Conservation (phyloP, 2,888 invertebrate species). For the Periphyllus acericola region DNA sequence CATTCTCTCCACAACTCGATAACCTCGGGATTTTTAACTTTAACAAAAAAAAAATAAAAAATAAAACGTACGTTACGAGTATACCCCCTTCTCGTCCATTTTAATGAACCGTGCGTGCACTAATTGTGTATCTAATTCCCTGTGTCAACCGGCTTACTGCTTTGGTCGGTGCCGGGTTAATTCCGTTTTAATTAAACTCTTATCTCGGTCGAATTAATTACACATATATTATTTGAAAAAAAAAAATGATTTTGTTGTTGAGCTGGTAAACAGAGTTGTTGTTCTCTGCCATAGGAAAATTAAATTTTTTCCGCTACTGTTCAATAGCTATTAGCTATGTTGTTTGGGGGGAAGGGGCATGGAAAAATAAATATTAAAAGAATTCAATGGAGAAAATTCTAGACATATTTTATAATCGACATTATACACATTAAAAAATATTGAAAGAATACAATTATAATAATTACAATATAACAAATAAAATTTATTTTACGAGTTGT, state of each 20-base stretch:
- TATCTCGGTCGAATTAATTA: conserved; percentile 29
- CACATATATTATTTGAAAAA: neutral
- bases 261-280: no score
- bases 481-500: no score
- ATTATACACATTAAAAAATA: no score
- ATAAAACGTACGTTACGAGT: neutral
- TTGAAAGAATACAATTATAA: no score
- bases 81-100: neutral
- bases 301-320: no score
- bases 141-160: neutral
- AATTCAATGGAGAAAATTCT: no score
- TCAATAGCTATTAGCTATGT: no score
- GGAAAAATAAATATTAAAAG: no score
- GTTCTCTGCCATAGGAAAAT: no score
- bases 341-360: no score
- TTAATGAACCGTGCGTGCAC: neutral
- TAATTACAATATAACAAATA: no score
- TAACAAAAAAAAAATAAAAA: neutral
- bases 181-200: conserved; percentile 50
- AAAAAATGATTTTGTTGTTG: neutral
- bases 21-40: neutral
- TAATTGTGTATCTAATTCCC: conserved; percentile 20
- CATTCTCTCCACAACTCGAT: neutral
- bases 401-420: no score
- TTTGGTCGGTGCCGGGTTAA: neutral